phyloP scores from a whole-genome alignment of 2,797 vertebrate genomes.

The Pseudocheirus occidentalis region DNA sequence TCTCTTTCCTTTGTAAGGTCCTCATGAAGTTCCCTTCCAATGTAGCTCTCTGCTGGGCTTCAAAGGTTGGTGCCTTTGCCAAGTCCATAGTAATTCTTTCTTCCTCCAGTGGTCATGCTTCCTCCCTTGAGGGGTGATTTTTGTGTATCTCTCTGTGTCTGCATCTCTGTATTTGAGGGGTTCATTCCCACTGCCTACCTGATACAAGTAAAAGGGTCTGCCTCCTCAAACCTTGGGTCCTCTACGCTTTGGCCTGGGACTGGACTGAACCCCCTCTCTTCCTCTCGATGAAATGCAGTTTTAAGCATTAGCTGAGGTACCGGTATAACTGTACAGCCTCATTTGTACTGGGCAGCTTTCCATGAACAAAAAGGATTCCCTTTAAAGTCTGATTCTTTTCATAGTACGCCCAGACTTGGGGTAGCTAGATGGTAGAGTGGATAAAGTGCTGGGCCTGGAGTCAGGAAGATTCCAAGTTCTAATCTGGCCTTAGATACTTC shows the following conservation, averaged over 20 bases:
- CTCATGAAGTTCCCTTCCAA: no score
- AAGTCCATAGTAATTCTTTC: background rate
- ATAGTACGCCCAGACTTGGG: background rate
- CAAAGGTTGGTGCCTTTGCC: background rate
- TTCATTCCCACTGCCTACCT: background rate
- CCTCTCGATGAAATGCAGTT: background rate
- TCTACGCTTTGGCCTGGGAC: background rate
- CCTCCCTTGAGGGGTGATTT: background rate
- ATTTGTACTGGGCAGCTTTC: background rate
- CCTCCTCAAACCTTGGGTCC: background rate
- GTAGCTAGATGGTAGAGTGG: no score
- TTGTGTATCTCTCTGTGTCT: background rate
- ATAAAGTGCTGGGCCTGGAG: no score
- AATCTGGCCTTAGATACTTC: no score
- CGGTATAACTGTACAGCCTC: background rate
- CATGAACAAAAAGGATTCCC: background rate
- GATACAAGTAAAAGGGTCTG: background rate
- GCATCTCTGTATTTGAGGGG: background rate
- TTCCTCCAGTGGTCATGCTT: background rate
- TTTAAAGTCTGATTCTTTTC: background rate
- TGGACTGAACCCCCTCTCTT: background rate
- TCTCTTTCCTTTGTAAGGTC: no score
- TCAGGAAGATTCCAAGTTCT: no score
- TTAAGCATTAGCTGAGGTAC: background rate
- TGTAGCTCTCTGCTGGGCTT: background rate